Conservation (phyloP, 2,113 vertebrate species). For the Otocyon megalotis region DNA sequence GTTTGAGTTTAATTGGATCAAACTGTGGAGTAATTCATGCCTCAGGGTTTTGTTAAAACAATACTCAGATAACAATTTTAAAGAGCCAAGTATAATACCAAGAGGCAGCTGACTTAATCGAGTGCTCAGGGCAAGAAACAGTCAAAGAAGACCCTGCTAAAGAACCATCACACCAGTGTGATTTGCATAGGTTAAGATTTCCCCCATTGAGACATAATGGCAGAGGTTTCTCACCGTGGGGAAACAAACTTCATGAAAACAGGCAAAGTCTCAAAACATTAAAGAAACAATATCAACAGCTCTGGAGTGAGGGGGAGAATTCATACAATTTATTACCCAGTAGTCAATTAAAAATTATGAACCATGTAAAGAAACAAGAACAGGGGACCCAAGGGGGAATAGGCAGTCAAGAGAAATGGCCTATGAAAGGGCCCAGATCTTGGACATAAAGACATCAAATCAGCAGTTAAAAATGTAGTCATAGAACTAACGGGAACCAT, state of each 20-base stretch:
- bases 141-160: not conserved
- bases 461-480: not conserved
- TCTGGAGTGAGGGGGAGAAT: not conserved
- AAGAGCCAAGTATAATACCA: not conserved
- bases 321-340: not conserved
- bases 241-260: not conserved
- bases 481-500: not conserved
- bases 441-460: not conserved
- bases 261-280: not conserved
- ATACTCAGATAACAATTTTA: not conserved
- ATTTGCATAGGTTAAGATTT: not conserved
- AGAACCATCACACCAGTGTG: not conserved
- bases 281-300: not conserved
- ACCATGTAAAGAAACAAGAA: not conserved
- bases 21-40: not conserved
- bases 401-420: not conserved
- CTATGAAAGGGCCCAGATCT: not conserved
- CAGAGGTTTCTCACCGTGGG: not conserved
- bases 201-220: not conserved
- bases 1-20: not conserved
- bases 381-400: not conserved
- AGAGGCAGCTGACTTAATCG: not conserved
- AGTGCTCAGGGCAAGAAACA: not conserved
- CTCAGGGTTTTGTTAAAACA: not conserved
- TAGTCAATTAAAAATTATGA: not conserved